Evolutionary conservation across 2,888 invertebrate genomes (phyloP), one percentile per base, ranked within the genome.

Genomic region (Rhagonycha fulva): DNA sequence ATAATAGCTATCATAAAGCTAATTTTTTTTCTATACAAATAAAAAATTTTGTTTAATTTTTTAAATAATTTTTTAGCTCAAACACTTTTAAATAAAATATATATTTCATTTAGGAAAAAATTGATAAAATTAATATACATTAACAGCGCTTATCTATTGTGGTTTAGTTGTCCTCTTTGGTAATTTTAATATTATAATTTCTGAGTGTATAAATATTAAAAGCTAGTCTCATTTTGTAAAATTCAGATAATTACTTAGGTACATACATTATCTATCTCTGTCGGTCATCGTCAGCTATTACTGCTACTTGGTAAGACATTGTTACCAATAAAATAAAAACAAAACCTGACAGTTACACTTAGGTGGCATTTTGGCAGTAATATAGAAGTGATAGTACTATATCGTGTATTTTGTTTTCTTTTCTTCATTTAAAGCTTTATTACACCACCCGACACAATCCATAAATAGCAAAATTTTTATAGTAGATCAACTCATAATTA

Each of bases 401-500:
- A 14, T 61, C 61, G 2, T 12, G n/a, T 9, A 24, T 66, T 66
- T 4, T 26, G 4, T 26, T 7, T 26, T 26, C 9, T 47, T n/a
- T 4, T 47, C 47, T 47, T 47, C 2, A n/a, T 47, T n/a, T n/a
- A 47, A 47, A n/a, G n/a, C n/a, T 47, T 47, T 24, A 24, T 66
- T 66, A 24, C 23, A 66, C 63, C 63, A 66, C 63, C 63, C 63
- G 24, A 66, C 26, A 24, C n/a, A 66, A 24, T 66, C 26, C 26
- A 24, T 66, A 66, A 66, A 66, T 66, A 66, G 63, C 63, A 66
- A 66, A 66, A 24, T 26, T 26, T 66, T 66, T 14, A 12, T 66
- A 23, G 63, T 66, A n/a, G 23, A 66, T 66, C 30, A 68, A 68
- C 68, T 71, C 68, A 66, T 47, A 47, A 71, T 47, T 66, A 71